Base-by-base conservation (phyloP, 2,888 invertebrate genomes). In the Xestia rhomboidea region DNA sequence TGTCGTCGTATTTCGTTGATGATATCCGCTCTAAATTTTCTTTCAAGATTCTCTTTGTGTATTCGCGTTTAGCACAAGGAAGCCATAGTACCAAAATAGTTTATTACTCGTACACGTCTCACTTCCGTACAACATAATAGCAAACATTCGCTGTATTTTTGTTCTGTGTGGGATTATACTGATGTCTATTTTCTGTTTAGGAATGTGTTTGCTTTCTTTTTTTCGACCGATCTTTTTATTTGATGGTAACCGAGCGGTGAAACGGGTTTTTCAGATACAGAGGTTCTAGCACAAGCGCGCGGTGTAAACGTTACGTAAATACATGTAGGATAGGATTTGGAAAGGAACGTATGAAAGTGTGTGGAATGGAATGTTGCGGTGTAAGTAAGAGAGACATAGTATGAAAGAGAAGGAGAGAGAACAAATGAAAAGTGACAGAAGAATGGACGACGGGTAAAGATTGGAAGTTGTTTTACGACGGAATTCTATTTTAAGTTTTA, bases 101-200 rank as follows among this genome's bases (percentile, higher is more conserved):
- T 77, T 76, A 68, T 83, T 66, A 41, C 30, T 15, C 34, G 54
- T 30, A 7, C 38, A 68, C 68, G 54, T 51, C 30, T 44, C n/a
- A 30, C 66, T 81, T 83, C 83, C 82, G 81, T 18, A 63, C 54
- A 57, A 71, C 41, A 70, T 81, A 84, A 63, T 68, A 70, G 73
- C 68, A 73, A 70, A 76, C 70, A 81, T 68, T 66, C 21, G 34
- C 24, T 74, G 66, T 85, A 85, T 81, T 83, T 83, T 76, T 51
- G 68, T 81, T 71, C 44, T 46, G 68, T 34, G 66, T 73, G 67
- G 62, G 64, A 51, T 27, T 46, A 8, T 69, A 68, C 24, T 73
- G 67, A 80, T 75, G 60, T 74, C 57, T 71, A 84, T 72, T 81
- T 81, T 81, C 18, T 67, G 34, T 69, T 68, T 7, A 21, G 27